Conservation (phyloP, 2,113 vertebrate genomes). For the Melanostigma gelatinosum region DNA sequence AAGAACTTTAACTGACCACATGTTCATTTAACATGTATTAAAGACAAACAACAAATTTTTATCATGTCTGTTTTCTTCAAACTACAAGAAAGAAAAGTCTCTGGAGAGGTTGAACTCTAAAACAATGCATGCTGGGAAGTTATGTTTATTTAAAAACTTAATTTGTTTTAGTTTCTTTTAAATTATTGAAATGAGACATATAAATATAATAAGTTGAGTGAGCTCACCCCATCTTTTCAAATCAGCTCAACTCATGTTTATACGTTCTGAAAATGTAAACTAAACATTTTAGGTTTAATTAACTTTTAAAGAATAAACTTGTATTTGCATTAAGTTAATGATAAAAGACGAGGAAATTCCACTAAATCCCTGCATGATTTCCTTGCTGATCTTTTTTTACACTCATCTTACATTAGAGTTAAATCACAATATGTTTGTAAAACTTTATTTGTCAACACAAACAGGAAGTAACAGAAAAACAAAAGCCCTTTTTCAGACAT, state of each 20-base stretch:
- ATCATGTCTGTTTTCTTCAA: neutral
- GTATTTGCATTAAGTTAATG: neutral
- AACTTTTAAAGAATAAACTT: neutral
- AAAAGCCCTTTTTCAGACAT: neutral
- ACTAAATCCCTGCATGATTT: too few species aligned
- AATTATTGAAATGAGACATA: neutral
- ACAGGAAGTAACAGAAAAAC: neutral
- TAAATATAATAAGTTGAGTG: neutral
- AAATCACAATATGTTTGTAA: neutral
- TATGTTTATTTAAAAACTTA: neutral
- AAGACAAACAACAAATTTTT: neutral
- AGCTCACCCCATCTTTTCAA: neutral
- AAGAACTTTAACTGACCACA: neutral
- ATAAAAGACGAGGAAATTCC: too few species aligned
- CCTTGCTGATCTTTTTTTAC: too few species aligned
- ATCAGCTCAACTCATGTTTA: neutral
- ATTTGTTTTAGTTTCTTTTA: neutral
- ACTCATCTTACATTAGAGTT: too few species aligned
- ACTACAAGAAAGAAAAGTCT: neutral
- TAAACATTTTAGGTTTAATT: neutral
- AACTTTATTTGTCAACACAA: neutral
- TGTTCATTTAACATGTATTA: slow-evolving; percentile 4
- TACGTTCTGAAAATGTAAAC: neutral
- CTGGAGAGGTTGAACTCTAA: neutral
- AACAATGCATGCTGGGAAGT: neutral